Conservation (phyloP, 2,797 vertebrate species). For the Gallinago nigripennis region DNA sequence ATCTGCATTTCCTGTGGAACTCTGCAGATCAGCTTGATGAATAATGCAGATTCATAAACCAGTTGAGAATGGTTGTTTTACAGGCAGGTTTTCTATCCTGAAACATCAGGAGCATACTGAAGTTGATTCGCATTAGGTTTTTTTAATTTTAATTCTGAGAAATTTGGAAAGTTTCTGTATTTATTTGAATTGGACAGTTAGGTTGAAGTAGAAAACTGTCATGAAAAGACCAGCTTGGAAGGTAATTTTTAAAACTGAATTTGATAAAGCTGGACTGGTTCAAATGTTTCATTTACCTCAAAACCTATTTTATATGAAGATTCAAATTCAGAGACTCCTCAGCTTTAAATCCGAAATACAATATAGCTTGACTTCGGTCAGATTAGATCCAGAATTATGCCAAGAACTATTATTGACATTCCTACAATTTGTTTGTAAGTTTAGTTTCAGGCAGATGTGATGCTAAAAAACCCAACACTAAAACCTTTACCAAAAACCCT, state of each 20-base stretch:
- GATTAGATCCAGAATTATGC: neutral
- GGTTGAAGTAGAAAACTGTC: neutral
- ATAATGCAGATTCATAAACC: neutral
- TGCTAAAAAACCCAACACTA: neutral
- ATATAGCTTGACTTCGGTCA: neutral
- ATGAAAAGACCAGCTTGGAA: neutral
- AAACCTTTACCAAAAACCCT: neutral
- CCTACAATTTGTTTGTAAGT: neutral
- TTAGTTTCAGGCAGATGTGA: neutral
- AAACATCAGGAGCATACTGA: neutral
- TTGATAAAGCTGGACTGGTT: neutral
- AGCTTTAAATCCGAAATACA: neutral
- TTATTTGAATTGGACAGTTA: neutral
- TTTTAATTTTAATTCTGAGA: neutral
- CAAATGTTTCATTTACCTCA: neutral
- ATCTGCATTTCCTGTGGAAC: neutral
- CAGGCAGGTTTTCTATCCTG: neutral
- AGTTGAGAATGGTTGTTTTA: neutral
- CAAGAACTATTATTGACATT: neutral
- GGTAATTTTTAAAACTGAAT: neutral
- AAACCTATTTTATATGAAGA: neutral
- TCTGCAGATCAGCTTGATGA: neutral
- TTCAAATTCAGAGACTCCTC: neutral
- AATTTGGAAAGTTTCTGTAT: neutral
- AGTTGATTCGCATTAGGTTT: neutral